Evolutionary conservation across 2,888 invertebrate species (phyloP), one percentile per base, ranked within the genome.

Genomic region (Therioaphis trifolii): DNA sequence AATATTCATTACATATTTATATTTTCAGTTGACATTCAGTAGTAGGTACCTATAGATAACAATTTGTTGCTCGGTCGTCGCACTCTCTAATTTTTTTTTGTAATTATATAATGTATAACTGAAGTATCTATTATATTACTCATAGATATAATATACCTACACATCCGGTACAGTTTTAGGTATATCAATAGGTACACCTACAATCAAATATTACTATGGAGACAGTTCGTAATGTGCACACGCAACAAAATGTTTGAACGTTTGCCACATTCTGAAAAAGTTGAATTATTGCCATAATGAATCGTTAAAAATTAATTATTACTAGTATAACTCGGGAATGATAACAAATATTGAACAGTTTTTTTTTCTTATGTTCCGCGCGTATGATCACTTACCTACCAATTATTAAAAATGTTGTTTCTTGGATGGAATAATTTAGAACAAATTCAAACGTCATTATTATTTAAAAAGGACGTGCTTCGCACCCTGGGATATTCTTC

Each of bases 231-330:
- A 49, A 52, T 11, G 29, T 15, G 11, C 46, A 18, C 29, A 29
- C 21, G 14, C 14, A 12, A 55, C 14, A 21, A 21, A 52, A 52
- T 40, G 74, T 74, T 58, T 74, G 75, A 58, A 75, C 52, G 18
- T 61, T 75, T 75, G 75, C 75, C 58, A 75, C 11, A 58, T 58
- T 18, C 58, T 58, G 49, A 21, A 55, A 72, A 74, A 55, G 35
- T 40, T 35, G 15, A 74, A 74, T 74, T 35, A 74, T 55, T 35
- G 35, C 35, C 55, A 55, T 21, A 52, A 35, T 0, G 35, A 55
- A 21, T 29, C 52, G 35, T 74, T 55, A 74, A 74, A 74, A 52
- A 74, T 40, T 21, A 15, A 74, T 74, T 55, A 55, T 74, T 74
- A 35, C 40, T 15, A 21, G 15, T 9, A 55, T 55, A 55, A 15